Evolutionary conservation across 2,113 vertebrate genomes (phyloP).

Genomic region (Neolamprologus brichardi): DNA sequence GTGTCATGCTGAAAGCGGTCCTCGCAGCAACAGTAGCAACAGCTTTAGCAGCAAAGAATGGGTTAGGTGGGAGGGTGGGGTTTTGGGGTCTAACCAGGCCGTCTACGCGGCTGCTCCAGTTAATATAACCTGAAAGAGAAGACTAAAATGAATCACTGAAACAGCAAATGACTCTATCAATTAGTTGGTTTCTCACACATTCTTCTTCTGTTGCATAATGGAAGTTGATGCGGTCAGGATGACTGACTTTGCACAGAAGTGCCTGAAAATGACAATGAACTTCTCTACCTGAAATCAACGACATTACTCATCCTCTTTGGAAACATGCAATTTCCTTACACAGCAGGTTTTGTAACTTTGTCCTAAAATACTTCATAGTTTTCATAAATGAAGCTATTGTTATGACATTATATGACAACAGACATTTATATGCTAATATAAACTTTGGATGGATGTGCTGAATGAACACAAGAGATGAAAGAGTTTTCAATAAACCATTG

Average conservation of each 20-base stretch:
- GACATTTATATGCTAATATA: neutral
- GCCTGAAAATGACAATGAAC: neutral
- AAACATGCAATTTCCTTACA: neutral
- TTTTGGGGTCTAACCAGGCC: slow-evolving; percentile 49
- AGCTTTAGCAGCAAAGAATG: neutral
- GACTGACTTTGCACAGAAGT: neutral
- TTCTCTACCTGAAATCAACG: neutral
- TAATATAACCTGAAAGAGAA: neutral
- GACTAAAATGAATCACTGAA: slow-evolving; percentile 14
- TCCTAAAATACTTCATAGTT: neutral
- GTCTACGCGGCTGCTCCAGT: neutral
- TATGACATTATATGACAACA: neutral
- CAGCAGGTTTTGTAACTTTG: neutral
- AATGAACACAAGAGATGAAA: neutral
- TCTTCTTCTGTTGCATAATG: neutral
- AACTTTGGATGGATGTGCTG: neutral
- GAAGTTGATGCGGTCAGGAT: slow-evolving; percentile 26
- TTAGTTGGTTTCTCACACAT: neutral
- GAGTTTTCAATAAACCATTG: neutral
- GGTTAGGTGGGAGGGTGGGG: slow-evolving; percentile 8
- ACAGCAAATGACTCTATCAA: neutral
- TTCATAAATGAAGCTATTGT: neutral
- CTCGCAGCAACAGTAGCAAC: neutral
- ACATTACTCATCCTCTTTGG: neutral
- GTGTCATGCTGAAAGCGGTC: slow-evolving; percentile 16